Percentiles rank a stretch among this genome's conserved stretches.
Conservation (phyloP, 2,888 invertebrate genomes). For the Liodrosophila aerea region DNA sequence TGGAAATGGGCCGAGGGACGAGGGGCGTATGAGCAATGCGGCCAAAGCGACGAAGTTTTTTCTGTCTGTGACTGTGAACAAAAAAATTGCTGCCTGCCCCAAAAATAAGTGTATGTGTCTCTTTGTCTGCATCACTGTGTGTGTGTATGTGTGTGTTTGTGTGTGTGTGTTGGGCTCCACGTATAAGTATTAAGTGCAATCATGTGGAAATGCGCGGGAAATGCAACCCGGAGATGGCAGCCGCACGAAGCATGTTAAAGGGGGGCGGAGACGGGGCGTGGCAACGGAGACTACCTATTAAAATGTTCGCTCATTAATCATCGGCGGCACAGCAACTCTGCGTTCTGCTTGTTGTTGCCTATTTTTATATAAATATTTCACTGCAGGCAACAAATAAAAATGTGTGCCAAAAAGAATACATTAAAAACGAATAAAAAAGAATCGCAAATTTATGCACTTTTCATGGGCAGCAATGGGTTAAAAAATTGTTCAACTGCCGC, state of each 20-base stretch:
- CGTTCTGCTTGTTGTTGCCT: conserved; percentile 42
- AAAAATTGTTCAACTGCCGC: conserved; percentile 50
- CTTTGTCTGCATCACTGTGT: too few species aligned
- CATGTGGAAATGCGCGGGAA: conserved; percentile 72
- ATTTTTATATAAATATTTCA: conserved; percentile 58
- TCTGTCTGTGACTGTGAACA: conserved; percentile 28
- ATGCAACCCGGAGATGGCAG: conserved; percentile 45
- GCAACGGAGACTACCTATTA: conserved; percentile 71
- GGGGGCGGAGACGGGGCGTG: conserved; percentile 7
- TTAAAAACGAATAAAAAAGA: conserved; percentile 45
- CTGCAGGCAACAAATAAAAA: conserved; percentile 24
- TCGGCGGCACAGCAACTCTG: conserved; percentile 50
- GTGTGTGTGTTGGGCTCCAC: conserved; percentile 14
- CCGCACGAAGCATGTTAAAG: conserved; percentile 18
- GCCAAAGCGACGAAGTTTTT: conserved; percentile 36
- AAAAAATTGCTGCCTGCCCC: conserved; percentile 43
- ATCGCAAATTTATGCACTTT: conserved; percentile 70
- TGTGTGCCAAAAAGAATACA: conserved; percentile 7
- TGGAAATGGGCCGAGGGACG: background rate
- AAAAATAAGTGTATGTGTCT: conserved; percentile 27
- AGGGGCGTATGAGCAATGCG: conserved; percentile 36
- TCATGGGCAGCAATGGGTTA: conserved; percentile 49
- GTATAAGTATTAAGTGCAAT: conserved; percentile 68
- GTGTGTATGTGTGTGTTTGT: too few species aligned
- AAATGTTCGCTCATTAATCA: conserved; percentile 76